Evolutionary conservation across 1,140 invertebrate species (phyloP), one percentile per base, ranked within the genome.

Genomic region (Steinernema feltiae): DNA sequence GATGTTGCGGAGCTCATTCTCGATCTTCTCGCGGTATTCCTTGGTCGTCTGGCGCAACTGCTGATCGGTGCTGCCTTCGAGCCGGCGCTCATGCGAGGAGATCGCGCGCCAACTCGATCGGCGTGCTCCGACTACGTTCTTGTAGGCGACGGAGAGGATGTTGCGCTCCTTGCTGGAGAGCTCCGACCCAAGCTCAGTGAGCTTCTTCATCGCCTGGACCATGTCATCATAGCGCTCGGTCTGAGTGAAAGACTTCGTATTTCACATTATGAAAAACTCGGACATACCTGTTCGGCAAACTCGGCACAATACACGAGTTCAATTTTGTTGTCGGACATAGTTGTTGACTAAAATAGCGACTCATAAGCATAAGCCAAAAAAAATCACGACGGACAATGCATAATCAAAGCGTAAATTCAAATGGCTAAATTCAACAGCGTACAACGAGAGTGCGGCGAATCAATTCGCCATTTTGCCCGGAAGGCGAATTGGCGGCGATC

Each of bases 31-130:
- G 71, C 87, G 86, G 90, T 98, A 98, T 89, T 97, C 94, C 90
- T 94, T 93, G 87, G 95, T 95, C 94, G 96, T 95, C 89, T 94
- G 93, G 89, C 97, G 93, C 90, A 98, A 98, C 88, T 94, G 92
- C 90, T 98, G n/a, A n/a, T n/a, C n/a, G n/a, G n/a, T 95, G 77
- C 84, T 87, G 81, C 93, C 93, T 89, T 78, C 79, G 88, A 94
- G 93, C 74, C 87, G 88, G 88, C 97, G 94, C 91, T 97, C 95
- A 87, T 97, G 94, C 84, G 92, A 95, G 79, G 93, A 94, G 82
- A 98, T 94, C 84, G 98, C 97, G 88, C 95, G 90, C 95, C 95
- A 98, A 30, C 94, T 95, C 48, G 95, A 94, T 83, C 96, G 90
- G 79, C 95, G 91, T 78, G 95, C 93, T 78, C 95, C 95, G 86